phyloP scores from a whole-genome alignment of 2,113 vertebrate genomes.

The Engraulis encrasicolus region DNA sequence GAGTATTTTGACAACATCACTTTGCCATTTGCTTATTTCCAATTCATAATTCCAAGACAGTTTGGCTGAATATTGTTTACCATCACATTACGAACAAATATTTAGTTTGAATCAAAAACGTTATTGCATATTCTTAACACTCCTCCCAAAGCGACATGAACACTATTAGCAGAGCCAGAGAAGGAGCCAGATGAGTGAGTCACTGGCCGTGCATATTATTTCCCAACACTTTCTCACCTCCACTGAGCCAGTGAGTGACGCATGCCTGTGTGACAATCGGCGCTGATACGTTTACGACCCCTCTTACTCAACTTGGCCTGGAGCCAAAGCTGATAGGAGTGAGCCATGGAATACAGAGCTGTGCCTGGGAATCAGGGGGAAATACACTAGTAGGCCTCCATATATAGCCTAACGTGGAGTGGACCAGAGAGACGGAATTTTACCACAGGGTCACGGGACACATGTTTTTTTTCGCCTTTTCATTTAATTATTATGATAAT shows the following conservation, averaged over 20 bases:
- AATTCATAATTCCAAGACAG: no score
- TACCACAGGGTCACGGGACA: no score
- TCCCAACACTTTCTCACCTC: neutral
- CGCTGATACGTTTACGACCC: neutral
- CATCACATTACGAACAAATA: no score
- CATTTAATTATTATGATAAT: no score
- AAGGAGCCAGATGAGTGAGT: neutral
- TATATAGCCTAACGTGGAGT: no score
- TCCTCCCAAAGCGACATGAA: neutral
- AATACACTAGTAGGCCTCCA: no score
- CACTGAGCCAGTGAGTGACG: neutral
- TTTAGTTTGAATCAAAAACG: no score
- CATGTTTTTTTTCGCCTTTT: no score
- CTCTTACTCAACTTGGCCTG: neutral
- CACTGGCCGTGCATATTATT: neutral
- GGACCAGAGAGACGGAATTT: no score
- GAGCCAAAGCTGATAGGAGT: neutral
- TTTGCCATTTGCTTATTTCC: no score
- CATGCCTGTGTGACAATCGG: neutral
- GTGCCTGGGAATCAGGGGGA: neutral
- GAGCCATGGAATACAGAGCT: neutral
- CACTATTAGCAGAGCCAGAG: neutral
- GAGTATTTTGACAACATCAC: no score
- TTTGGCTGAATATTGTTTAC: no score
- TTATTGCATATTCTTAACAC: neutral